Percentiles rank a stretch among this genome's conserved stretches.
These are phyloP conservation scores for Hydrochoerus hydrochaeris DNA, from an alignment of 2,113 vertebrate genomes.

Conservation along the genomic window DNA sequence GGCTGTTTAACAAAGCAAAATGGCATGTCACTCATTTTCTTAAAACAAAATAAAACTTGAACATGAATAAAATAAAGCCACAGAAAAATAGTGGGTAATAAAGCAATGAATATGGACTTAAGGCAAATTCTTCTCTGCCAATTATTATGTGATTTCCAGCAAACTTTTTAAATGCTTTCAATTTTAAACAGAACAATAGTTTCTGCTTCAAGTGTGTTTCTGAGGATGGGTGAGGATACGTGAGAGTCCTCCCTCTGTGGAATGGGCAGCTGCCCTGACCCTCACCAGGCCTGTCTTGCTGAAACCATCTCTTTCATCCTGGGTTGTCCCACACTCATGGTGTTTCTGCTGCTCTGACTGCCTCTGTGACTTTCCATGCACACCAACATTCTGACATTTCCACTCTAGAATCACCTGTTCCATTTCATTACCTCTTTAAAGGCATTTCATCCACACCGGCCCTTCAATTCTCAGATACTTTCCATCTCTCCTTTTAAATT, in stretches of 20 bases:
- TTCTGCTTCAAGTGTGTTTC: neutral
- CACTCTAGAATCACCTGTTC: neutral
- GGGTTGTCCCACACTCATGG: fast-evolving
- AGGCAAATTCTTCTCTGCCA: neutral
- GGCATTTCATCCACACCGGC: fast-evolving
- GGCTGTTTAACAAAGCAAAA: conserved; percentile 56
- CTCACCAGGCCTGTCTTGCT: neutral
- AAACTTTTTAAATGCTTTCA: neutral
- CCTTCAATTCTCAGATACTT: neutral
- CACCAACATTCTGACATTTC: fast-evolving
- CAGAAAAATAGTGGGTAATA: neutral
- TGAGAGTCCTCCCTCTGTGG: no score
- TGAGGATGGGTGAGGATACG: neutral
- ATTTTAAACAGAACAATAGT: neutral
- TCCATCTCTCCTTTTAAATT: neutral
- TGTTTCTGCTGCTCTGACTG: neutral
- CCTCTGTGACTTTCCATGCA: fast-evolving
- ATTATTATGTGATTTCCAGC: neutral
- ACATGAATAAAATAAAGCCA: neutral
- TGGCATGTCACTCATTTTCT: neutral
- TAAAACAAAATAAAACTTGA: neutral
- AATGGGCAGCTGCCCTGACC: fast-evolving
- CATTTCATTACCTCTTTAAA: neutral
- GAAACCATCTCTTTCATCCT: neutral
- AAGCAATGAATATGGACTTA: neutral